These are phyloP conservation scores for Calliphora vicina DNA, from an alignment of 1,140 invertebrate genomes.

Conservation along the genomic window DNA sequence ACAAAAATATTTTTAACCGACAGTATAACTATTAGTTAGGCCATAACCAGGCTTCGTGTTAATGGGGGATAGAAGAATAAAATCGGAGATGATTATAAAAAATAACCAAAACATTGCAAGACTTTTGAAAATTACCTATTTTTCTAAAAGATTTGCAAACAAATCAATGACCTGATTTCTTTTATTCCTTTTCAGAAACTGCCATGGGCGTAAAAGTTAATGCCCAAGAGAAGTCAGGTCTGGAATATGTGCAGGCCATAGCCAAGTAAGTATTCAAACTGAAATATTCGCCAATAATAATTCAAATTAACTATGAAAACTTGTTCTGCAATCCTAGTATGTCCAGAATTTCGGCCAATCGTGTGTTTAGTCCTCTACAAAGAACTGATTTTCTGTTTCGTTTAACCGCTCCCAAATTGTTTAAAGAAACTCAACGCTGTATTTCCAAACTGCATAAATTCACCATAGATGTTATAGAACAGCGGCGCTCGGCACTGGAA, in stretches of 20 bases:
- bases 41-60: too few relatives aligned
- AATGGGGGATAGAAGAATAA: too few relatives aligned
- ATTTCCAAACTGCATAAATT: constrained; percentile 76
- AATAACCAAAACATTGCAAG: too few relatives aligned
- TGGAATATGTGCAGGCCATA: constrained; percentile 75
- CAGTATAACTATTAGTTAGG: too few relatives aligned
- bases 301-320: too few relatives aligned
- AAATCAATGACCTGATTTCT: constrained; percentile 81
- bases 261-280: constrained; percentile 66
- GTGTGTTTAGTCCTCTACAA: constrained; percentile 47
- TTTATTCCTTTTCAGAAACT: constrained; percentile 68
- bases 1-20: too few relatives aligned
- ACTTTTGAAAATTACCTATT: too few relatives aligned
- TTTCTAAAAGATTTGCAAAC: constrained; percentile 71
- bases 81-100: too few relatives aligned
- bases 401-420: constrained; percentile 50
- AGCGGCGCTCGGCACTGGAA: constrained; percentile 59
- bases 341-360: constrained; percentile 47
- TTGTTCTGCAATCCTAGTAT: constrained; percentile 42
- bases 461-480: constrained; percentile 68
- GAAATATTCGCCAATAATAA: too few relatives aligned
- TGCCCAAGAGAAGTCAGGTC: constrained; percentile 72
- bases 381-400: constrained; percentile 44
- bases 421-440: constrained; percentile 65
- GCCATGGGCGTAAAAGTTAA: constrained; percentile 80